Conservation (phyloP, 2,113 vertebrate species). For the Paraplagusia blochii region DNA sequence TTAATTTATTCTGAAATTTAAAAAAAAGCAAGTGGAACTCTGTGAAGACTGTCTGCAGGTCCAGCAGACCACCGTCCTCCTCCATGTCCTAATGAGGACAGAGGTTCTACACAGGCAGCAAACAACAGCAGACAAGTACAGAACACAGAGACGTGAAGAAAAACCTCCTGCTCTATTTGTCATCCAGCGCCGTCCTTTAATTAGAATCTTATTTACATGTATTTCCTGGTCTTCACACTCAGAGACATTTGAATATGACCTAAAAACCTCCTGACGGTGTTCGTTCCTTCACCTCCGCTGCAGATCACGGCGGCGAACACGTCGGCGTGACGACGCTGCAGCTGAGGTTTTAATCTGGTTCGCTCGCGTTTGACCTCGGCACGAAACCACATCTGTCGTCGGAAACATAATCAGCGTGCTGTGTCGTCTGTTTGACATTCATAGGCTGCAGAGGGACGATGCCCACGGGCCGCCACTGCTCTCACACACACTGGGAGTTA, state of each 20-base stretch:
- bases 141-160: neutral
- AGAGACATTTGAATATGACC: conserved; percentile 25
- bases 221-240: neutral
- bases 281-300: conserved; percentile 17
- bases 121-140: neutral
- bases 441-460: neutral
- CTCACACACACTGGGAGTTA: neutral
- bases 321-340: conserved; percentile 11
- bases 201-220: neutral
- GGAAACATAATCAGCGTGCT: conserved; percentile 10
- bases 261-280: conserved; percentile 16
- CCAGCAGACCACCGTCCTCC: neutral
- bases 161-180: neutral
- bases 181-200: neutral
- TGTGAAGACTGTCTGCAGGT: too few relatives aligned
- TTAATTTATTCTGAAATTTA: too few relatives aligned
- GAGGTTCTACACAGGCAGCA: neutral
- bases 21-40: too few relatives aligned
- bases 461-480: neutral
- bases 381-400: neutral
- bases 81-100: neutral
- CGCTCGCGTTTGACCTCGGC: conserved; percentile 23
- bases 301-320: conserved; percentile 1
- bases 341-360: conserved; percentile 1
- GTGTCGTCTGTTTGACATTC: conserved; percentile 20